Conservation (phyloP, 1,140 invertebrate species). For the Drosophila tsacasi region DNA sequence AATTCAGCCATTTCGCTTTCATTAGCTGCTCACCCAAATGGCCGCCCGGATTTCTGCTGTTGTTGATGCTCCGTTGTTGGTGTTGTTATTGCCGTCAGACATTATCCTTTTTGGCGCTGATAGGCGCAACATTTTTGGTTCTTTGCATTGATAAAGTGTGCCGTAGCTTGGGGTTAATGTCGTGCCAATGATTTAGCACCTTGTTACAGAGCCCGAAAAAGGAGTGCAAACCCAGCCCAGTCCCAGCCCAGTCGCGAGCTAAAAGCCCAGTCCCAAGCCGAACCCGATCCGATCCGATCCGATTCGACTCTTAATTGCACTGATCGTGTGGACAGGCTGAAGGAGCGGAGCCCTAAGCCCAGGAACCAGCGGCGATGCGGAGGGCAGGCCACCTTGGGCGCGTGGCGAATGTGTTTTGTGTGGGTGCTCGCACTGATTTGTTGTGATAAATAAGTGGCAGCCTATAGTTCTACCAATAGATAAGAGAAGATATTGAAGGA, state of each 20-base stretch:
- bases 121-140: slow-evolving; percentile 77
- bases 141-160: slow-evolving; percentile 83
- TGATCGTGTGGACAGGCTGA: slow-evolving; percentile 77
- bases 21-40: slow-evolving; percentile 70
- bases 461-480: slow-evolving; percentile 36
- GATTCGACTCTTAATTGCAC: slow-evolving; percentile 78
- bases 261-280: slow-evolving; percentile 18
- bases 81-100: slow-evolving; percentile 53
- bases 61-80: slow-evolving; percentile 46
- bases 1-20: slow-evolving; percentile 81
- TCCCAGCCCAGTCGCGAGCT: neutral
- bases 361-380: slow-evolving; percentile 10
- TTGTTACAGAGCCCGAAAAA: slow-evolving; percentile 71
- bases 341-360: slow-evolving; percentile 27
- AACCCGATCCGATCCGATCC: slow-evolving; percentile 47
- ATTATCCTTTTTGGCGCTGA: slow-evolving; percentile 80
- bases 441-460: slow-evolving; percentile 83
- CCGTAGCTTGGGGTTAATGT: slow-evolving; percentile 85
- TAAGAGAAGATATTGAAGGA: neutral
- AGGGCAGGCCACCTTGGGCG: slow-evolving; percentile 67
- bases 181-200: slow-evolving; percentile 85
- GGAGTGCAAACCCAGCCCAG: slow-evolving; percentile 8
- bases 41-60: slow-evolving; percentile 48
- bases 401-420: slow-evolving; percentile 83
- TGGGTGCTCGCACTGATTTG: slow-evolving; percentile 82